Evolutionary conservation across 1,140 invertebrate genomes (phyloP).

Genomic region (Magallana gigas): DNA sequence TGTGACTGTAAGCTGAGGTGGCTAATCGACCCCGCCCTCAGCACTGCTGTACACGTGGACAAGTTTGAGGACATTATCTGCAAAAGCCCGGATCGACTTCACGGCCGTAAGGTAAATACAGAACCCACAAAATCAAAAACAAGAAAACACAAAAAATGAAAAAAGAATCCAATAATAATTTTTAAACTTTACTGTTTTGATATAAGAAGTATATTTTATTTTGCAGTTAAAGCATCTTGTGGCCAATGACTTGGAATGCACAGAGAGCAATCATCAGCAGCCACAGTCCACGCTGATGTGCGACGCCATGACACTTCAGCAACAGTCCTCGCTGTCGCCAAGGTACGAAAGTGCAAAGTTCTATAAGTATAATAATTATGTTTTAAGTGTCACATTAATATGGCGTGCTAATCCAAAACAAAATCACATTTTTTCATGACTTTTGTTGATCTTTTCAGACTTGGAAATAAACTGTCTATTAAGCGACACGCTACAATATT

Average conservation of each 20-base stretch:
- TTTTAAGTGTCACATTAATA: no score
- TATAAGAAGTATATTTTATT: neutral
- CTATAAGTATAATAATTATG: no score
- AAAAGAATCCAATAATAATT: no score
- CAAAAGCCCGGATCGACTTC: constrained; percentile 45
- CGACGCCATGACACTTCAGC: neutral
- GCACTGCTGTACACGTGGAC: constrained; percentile 40
- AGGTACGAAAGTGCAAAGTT: neutral
- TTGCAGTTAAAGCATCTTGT: constrained; percentile 25
- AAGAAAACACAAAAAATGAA: no score
- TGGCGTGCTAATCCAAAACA: no score
- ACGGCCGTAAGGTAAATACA: constrained; percentile 44
- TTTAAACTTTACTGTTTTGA: neutral
- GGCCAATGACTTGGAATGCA: neutral
- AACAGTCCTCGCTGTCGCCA: neutral
- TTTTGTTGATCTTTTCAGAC: constrained; percentile 31
- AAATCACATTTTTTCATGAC: no score
- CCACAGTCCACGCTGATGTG: neutral
- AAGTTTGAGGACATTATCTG: constrained; percentile 46
- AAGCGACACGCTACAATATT: constrained; percentile 51
- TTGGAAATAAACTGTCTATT: constrained; percentile 46
- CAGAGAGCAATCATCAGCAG: neutral
- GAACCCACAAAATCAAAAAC: no score
- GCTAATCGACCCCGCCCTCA: constrained; percentile 28
- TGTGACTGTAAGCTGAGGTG: constrained; percentile 55